These are phyloP conservation scores for Pandemis cinnamomeana DNA, from an alignment of 2,888 invertebrate species.

Conservation along the genomic window DNA sequence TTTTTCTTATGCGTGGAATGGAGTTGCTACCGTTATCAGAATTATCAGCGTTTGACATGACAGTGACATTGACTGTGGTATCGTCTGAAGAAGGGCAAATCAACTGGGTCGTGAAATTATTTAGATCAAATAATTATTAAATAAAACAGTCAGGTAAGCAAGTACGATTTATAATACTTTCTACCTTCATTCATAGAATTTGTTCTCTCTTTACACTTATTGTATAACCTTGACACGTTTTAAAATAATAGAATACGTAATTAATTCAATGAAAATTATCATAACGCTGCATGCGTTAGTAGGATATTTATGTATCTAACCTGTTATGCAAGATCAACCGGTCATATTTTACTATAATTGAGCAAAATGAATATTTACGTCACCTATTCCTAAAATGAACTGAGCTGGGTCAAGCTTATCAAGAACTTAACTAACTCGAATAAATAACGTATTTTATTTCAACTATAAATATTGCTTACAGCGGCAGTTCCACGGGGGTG, in stretches of 20 bases:
- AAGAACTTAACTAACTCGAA: neutral
- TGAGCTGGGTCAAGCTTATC: neutral
- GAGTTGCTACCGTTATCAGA: conserved; percentile 9
- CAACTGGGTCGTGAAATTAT: conserved; percentile 7
- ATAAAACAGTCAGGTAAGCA: conserved; percentile 1
- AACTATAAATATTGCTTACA: too few relatives aligned
- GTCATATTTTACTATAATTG: neutral
- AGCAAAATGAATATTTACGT: neutral
- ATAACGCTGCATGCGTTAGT: conserved; percentile 25
- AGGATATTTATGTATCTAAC: conserved; percentile 11
- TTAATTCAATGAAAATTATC: conserved; percentile 48
- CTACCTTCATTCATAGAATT: conserved; percentile 12
- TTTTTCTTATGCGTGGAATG: neutral
- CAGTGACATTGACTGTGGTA: conserved; percentile 28
- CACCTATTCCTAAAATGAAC: neutral
- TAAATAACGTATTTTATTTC: neutral
- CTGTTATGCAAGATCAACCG: conserved; percentile 29
- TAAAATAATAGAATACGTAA: conserved; percentile 48
- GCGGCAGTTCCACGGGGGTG: too few relatives aligned
- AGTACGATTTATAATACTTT: neutral
- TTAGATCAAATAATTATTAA: neutral
- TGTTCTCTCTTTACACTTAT: conserved; percentile 9
- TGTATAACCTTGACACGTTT: conserved; percentile 65
- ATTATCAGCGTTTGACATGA: conserved; percentile 26
- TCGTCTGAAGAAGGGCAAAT: conserved; percentile 24